Evolutionary conservation across 2,113 vertebrate genomes (phyloP).

Genomic region (Bathybates hornii): DNA sequence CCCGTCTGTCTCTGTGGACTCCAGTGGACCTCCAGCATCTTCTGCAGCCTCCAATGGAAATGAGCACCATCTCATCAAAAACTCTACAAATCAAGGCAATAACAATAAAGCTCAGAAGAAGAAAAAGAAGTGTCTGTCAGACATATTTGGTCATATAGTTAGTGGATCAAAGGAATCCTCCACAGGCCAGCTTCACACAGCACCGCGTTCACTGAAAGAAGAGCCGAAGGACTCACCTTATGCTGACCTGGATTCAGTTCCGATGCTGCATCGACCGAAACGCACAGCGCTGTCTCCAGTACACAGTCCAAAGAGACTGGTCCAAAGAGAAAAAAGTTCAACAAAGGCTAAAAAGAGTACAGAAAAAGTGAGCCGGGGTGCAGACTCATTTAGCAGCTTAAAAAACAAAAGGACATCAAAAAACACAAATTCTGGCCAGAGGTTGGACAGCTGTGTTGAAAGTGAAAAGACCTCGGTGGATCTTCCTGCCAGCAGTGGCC

Average conservation of each 20-base stretch:
- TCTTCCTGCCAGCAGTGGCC: slow-evolving; percentile 63
- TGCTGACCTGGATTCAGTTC: slow-evolving; percentile 67
- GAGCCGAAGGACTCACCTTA: slow-evolving; percentile 63
- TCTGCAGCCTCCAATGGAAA: slow-evolving; percentile 32
- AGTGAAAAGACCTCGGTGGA: slow-evolving; percentile 43
- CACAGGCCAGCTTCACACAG: neutral
- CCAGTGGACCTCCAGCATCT: neutral
- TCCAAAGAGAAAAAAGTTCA: neutral
- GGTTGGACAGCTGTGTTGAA: slow-evolving; percentile 3
- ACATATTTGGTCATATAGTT: slow-evolving; percentile 62
- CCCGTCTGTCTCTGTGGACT: slow-evolving; percentile 7
- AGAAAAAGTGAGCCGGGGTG: neutral
- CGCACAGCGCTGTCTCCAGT: slow-evolving; percentile 29
- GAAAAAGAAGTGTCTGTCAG: slow-evolving; percentile 63
- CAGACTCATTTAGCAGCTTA: neutral
- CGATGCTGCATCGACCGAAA: slow-evolving; percentile 67
- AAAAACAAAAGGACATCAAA: neutral
- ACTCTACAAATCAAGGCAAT: slow-evolving; percentile 14
- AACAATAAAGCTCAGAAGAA: slow-evolving; percentile 53
- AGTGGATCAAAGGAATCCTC: slow-evolving; percentile 40
- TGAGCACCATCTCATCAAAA: slow-evolving; percentile 1
- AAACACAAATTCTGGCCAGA: neutral
- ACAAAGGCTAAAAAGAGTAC: slow-evolving; percentile 7
- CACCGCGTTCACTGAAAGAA: slow-evolving; percentile 36
- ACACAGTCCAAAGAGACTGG: neutral